Evolutionary conservation across 2,113 vertebrate genomes (phyloP).

Genomic region (Pitta sordida): DNA sequence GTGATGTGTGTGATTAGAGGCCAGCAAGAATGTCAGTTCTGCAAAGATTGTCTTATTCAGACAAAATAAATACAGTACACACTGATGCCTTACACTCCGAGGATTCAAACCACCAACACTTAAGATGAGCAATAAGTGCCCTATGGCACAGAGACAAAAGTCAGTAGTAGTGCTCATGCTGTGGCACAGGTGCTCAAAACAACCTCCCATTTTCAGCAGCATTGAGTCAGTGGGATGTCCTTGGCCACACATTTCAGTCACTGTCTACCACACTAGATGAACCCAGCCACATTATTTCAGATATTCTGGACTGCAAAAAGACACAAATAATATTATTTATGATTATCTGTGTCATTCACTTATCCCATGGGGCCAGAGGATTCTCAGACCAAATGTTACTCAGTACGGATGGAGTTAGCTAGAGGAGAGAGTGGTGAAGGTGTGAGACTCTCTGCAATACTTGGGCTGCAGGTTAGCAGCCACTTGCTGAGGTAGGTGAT

Average conservation of each 20-base stretch:
- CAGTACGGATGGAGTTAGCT: accelerated
- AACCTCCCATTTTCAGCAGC: not conserved
- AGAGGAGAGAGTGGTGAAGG: not conserved
- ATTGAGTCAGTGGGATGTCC: not conserved
- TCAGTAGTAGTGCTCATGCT: not conserved
- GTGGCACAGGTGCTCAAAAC: not conserved
- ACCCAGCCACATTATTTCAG: not conserved
- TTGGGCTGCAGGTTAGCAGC: not conserved
- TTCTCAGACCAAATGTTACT: not conserved
- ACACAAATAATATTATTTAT: not conserved
- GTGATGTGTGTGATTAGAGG: not conserved
- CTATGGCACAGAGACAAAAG: not conserved
- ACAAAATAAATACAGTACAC: not conserved
- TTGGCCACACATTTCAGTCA: not conserved
- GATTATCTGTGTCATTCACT: not conserved
- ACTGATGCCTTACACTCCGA: not conserved
- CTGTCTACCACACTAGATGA: not conserved
- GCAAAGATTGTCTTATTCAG: not conserved
- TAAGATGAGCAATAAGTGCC: not conserved
- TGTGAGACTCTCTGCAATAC: not conserved
- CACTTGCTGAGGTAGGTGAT: not conserved
- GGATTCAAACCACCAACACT: not conserved
- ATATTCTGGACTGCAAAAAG: not conserved
- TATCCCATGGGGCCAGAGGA: not conserved
- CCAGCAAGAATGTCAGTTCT: not conserved